phyloP scores from a whole-genome alignment of 1,140 invertebrate genomes.

The Parasteatoda tepidariorum region DNA sequence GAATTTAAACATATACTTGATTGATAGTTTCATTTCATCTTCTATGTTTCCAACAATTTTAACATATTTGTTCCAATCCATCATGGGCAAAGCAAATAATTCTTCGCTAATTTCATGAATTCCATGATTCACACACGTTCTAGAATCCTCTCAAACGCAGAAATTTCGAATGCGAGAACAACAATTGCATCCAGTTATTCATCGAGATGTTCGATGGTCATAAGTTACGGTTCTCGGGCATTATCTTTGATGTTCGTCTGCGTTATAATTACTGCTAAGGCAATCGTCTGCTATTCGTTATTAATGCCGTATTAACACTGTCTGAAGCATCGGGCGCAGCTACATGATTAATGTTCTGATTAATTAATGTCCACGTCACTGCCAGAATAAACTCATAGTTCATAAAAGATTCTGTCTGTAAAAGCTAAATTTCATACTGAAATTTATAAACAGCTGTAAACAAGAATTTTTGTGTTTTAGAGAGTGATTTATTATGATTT shows the following conservation, averaged over 20 bases:
- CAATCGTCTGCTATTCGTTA: conserved; percentile 26
- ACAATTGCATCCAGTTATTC: background rate
- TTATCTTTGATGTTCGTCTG: background rate
- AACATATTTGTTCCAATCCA: too few species aligned
- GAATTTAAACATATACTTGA: too few species aligned
- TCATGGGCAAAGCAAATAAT: too few species aligned
- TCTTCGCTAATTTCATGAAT: background rate
- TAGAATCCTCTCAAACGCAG: background rate
- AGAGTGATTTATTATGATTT: too few species aligned
- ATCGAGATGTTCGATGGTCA: background rate
- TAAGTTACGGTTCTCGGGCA: background rate
- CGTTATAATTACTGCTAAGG: background rate
- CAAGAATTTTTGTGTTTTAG: too few species aligned
- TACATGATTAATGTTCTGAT: conserved; percentile 8
- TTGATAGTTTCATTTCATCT: too few species aligned
- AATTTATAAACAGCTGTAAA: too few species aligned
- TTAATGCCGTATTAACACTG: conserved; percentile 49
- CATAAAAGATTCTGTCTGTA: too few species aligned
- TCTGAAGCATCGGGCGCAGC: conserved; percentile 8
- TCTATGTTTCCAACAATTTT: too few species aligned
- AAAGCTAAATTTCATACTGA: too few species aligned
- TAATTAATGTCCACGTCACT: conserved; percentile 35
- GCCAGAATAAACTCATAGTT: background rate
- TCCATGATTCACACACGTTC: background rate
- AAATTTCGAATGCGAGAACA: background rate